Percentiles rank a stretch among this genome's conserved stretches.
These are phyloP conservation scores for Drosophila santomea DNA, from an alignment of 1,140 invertebrate genomes.

Conservation along the genomic window DNA sequence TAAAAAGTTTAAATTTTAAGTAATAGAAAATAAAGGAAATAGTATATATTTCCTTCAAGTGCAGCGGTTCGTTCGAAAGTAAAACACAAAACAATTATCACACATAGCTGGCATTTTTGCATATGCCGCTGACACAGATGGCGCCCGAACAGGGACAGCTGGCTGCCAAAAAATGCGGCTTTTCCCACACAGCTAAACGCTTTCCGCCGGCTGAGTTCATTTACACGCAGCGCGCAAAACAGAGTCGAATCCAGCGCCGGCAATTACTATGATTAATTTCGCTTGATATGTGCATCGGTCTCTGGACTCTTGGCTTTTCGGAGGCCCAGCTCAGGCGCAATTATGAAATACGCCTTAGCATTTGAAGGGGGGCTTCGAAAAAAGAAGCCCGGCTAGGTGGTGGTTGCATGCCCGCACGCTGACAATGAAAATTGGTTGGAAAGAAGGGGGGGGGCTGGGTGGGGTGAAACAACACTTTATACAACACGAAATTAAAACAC, in stretches of 20 bases:
- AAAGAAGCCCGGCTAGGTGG: conserved; percentile 2
- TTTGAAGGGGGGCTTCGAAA: conserved; percentile 46
- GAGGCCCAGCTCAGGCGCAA: conserved; percentile 40
- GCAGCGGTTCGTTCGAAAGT: conserved; percentile 56
- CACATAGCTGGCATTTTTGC: conserved; percentile 66
- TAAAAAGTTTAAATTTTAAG: too few species aligned
- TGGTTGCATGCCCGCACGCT: conserved; percentile 79
- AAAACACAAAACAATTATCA: conserved; percentile 59
- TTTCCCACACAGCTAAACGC: conserved; percentile 63
- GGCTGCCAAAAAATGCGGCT: conserved; percentile 66
- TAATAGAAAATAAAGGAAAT: too few species aligned
- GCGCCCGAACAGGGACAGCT: conserved; percentile 43
- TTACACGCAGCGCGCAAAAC: conserved; percentile 71
- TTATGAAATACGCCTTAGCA: conserved; percentile 81
- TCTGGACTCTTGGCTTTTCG: conserved; percentile 15
- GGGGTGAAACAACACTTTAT: conserved; percentile 52
- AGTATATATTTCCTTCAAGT: conserved; percentile 1
- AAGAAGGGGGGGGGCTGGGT: background rate
- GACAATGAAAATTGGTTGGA: conserved; percentile 65
- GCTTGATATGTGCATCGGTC: conserved; percentile 50
- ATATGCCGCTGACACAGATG: conserved; percentile 75
- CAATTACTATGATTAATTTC: conserved; percentile 78
- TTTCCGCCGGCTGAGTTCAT: conserved; percentile 61
- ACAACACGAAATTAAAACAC: conserved; percentile 83
- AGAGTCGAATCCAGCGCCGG: conserved; percentile 22